Percentiles rank a stretch among this genome's conserved stretches.
Conservation (phyloP, 2,797 vertebrate species). For the Pseudopleuronectes americanus region DNA sequence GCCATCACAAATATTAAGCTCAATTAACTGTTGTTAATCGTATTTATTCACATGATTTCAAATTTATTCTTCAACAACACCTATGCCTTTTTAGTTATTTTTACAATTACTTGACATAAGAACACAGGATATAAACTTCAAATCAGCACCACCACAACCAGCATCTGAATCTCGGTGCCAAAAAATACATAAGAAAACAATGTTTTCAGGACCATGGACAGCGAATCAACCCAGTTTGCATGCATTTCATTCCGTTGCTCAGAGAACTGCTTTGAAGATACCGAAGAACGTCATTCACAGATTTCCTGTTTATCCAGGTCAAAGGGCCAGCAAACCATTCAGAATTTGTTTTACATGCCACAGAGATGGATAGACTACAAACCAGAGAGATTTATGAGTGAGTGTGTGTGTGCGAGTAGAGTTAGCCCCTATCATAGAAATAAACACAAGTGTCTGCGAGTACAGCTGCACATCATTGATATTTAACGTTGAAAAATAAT, state of each 20-base stretch:
- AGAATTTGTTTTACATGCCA: too few species aligned
- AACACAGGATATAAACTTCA: fast-evolving
- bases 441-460: too few species aligned
- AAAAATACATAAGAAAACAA: not conserved
- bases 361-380: not conserved
- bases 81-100: too few species aligned
- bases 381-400: not conserved
- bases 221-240: not conserved
- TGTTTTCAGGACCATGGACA: constrained; percentile 18
- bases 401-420: too few species aligned
- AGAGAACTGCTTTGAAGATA: not conserved
- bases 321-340: not conserved
- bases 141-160: constrained; percentile 21
- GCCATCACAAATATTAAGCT: too few species aligned
- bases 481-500: not conserved
- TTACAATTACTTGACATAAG: not conserved
- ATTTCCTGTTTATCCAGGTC: not conserved
- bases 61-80: too few species aligned
- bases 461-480: not conserved
- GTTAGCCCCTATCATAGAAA: too few species aligned
- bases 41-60: too few species aligned
- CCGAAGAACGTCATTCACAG: not conserved
- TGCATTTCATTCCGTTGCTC: not conserved
- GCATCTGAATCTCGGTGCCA: not conserved
- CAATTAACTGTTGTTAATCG: too few species aligned